Conservation (phyloP, 2,113 vertebrate species). For the Ranitomeya imitator region DNA sequence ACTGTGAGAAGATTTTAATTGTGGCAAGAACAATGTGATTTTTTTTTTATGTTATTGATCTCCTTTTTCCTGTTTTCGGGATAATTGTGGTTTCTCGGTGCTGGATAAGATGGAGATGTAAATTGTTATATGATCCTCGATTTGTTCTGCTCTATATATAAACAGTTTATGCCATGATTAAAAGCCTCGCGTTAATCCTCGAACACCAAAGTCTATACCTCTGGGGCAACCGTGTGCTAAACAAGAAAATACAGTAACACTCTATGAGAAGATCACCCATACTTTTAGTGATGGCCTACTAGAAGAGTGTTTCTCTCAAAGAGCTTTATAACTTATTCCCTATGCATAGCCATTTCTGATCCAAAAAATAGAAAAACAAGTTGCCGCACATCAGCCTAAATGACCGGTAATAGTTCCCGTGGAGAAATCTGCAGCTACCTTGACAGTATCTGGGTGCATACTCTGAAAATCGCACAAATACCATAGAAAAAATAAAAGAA, state of each 20-base stretch:
- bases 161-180: constrained; percentile 36
- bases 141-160: constrained; percentile 26
- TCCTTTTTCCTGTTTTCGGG: constrained; percentile 16
- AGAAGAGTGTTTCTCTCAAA: background rate
- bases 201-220: constrained; percentile 4
- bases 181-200: constrained; percentile 32
- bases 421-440: no score
- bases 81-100: constrained; percentile 38
- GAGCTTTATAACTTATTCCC: no score
- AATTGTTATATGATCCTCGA: constrained; percentile 20
- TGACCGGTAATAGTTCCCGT: no score
- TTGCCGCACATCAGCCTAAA: no score
- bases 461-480: no score
- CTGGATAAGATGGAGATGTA: constrained; percentile 14
- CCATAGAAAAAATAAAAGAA: no score
- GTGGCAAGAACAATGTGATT: constrained; percentile 26
- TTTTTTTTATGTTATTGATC: constrained; percentile 9
- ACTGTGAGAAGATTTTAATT: constrained; percentile 48
- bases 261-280: background rate
- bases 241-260: background rate
- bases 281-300: background rate
- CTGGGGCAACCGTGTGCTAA: background rate
- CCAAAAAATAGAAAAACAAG: no score
- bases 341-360: no score
- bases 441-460: no score